phyloP scores from a whole-genome alignment of 2,797 vertebrate species.

The Dicrostonyx torquatus region DNA sequence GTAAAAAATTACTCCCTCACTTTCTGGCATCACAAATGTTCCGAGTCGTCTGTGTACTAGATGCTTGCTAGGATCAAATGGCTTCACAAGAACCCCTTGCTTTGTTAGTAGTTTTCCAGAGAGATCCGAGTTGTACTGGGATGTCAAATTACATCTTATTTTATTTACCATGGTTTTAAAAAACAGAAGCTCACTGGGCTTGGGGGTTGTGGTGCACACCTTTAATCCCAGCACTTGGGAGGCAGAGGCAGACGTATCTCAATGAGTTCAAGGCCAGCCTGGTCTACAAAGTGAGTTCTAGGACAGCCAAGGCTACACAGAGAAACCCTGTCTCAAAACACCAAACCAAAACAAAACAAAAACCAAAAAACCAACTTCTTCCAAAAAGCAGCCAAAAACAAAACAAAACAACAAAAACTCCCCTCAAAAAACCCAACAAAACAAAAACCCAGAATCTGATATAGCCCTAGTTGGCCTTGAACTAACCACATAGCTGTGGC shows the following conservation, averaged over 20 bases:
- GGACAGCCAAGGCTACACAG: neutral
- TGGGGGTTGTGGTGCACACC: neutral
- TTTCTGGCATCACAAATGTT: conserved; percentile 7
- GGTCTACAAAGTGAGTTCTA: neutral
- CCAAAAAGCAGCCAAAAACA: neutral
- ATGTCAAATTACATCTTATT: neutral
- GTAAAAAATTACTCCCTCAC: neutral
- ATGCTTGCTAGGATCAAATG: neutral
- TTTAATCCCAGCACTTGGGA: neutral
- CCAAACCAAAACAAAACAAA: neutral
- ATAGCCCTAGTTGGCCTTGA: neutral
- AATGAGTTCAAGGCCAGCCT: neutral
- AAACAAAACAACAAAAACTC: neutral
- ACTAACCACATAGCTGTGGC: neutral
- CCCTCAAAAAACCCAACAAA: neutral
- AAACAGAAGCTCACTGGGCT: neutral
- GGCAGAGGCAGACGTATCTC: neutral
- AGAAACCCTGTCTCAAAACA: neutral
- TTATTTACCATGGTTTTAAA: neutral
- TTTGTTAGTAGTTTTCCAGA: neutral
- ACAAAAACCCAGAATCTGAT: neutral
- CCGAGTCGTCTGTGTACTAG: neutral
- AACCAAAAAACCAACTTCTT: neutral
- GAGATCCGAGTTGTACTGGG: neutral
- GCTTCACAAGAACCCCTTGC: neutral